Evolutionary conservation across 1,140 invertebrate genomes (phyloP).

Genomic region (Drosophila cardini): DNA sequence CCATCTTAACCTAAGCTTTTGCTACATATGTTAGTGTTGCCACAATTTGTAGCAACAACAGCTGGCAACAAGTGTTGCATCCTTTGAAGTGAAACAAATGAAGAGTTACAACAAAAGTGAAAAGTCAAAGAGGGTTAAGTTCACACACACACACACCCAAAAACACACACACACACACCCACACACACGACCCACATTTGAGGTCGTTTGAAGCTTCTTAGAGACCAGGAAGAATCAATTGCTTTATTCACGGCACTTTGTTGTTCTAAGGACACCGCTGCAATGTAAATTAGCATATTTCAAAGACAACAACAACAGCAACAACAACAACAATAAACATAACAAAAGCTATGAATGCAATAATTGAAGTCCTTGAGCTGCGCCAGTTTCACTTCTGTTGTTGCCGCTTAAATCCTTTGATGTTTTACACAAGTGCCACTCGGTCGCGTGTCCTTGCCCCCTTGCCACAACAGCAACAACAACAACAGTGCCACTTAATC

Average conservation of each 20-base stretch:
- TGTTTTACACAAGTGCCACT: conserved; percentile 76
- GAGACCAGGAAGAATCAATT: conserved; percentile 77
- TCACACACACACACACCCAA: conserved; percentile 37
- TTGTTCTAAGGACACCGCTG: conserved; percentile 41
- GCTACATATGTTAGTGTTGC: conserved; percentile 7
- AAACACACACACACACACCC: conserved; percentile 12
- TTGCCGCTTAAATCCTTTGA: conserved; percentile 72
- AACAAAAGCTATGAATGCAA: conserved; percentile 71
- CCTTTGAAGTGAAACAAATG: conserved; percentile 77
- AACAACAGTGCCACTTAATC: conserved; percentile 62
- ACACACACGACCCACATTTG: conserved; percentile 67
- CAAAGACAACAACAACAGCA: conserved; percentile 67
- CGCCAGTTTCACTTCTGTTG: conserved; percentile 55
- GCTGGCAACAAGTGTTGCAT: conserved; percentile 73
- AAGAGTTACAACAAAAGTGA: conserved; percentile 34
- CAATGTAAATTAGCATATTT: conserved; percentile 77
- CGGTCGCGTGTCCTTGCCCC: conserved; percentile 57
- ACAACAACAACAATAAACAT: conserved; percentile 60
- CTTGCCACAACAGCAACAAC: conserved; percentile 18
- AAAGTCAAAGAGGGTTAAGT: conserved; percentile 79
- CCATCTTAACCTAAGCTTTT: too few relatives aligned
- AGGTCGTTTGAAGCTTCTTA: conserved; percentile 16
- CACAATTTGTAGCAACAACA: conserved; percentile 33
- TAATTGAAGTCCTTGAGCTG: conserved; percentile 79
- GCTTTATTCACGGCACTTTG: conserved; percentile 46